Percentiles rank a stretch among this genome's conserved stretches.
These are phyloP conservation scores for Scaptomyza flava DNA, from an alignment of 2,888 invertebrate genomes.

Conservation along the genomic window DNA sequence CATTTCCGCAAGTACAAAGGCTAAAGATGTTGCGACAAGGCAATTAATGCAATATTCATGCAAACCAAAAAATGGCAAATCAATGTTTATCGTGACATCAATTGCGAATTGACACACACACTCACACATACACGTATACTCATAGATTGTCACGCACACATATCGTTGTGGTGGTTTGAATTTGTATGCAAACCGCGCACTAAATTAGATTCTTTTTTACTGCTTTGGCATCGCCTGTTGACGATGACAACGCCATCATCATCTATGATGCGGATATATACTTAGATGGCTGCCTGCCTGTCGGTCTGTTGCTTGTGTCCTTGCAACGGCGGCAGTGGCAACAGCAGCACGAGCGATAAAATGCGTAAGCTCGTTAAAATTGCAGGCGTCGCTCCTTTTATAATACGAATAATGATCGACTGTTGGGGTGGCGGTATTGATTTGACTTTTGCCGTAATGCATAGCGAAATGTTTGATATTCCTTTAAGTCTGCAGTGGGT, in stretches of 20 bases:
- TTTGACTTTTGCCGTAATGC: conserved; percentile 61
- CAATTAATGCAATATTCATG: conserved; percentile 83
- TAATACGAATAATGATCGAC: conserved; percentile 66
- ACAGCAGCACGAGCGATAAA: conserved; percentile 58
- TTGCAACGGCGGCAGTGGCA: conserved; percentile 29
- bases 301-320: conserved; percentile 15
- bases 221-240: conserved; percentile 69
- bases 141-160: conserved; percentile 67
- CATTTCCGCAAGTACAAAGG: conserved; percentile 15
- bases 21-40: conserved; percentile 39
- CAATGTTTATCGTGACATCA: conserved; percentile 83
- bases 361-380: conserved; percentile 79
- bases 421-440: conserved; percentile 53
- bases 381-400: conserved; percentile 71
- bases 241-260: conserved; percentile 56
- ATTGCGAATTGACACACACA: conserved; percentile 63
- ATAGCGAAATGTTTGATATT: conserved; percentile 54
- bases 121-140: conserved; percentile 19
- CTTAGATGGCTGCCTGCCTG: conserved; percentile 21
- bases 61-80: conserved; percentile 68
- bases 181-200: conserved; percentile 84
- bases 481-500: conserved; percentile 7
- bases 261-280: conserved; percentile 44
- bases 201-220: conserved; percentile 83
- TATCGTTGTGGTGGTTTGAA: conserved; percentile 34